Conservation (phyloP, 2,888 invertebrate species). For the Cyclophora punctaria region DNA sequence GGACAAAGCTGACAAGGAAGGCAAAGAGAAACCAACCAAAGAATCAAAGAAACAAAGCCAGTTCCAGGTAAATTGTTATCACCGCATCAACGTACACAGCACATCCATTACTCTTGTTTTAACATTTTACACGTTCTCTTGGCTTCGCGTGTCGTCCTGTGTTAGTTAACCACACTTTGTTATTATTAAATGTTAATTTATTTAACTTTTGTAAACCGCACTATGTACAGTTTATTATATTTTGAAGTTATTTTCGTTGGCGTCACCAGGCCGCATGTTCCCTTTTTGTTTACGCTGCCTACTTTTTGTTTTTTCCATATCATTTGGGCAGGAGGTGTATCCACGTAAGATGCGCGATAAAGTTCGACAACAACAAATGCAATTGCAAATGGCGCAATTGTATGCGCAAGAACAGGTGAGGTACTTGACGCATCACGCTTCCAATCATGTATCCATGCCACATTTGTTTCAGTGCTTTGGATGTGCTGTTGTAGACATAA, state of each 20-base stretch:
- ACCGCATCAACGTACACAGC: constrained; percentile 42
- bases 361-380: constrained; percentile 80
- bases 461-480: constrained; percentile 58
- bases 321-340: constrained; percentile 83
- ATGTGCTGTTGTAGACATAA: constrained; percentile 67
- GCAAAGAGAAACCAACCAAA: constrained; percentile 75
- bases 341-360: constrained; percentile 88
- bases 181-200: constrained; percentile 37
- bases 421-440: constrained; percentile 67
- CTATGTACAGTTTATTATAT: constrained; percentile 35
- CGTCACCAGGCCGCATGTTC: constrained; percentile 62
- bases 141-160: constrained; percentile 60
- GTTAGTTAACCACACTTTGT: constrained; percentile 53
- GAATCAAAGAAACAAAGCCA: constrained; percentile 78
- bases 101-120: constrained; percentile 61
- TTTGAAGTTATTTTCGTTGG: constrained; percentile 27
- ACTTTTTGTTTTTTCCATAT: constrained; percentile 75
- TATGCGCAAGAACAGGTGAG: constrained; percentile 74
- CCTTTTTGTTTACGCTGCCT: constrained; percentile 72
- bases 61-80: constrained; percentile 74
- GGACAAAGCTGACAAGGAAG: constrained; percentile 74
- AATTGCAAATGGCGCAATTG: constrained; percentile 76
- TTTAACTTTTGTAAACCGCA: constrained; percentile 41
- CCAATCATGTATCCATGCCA: constrained; percentile 41
- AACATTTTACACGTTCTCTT: constrained; percentile 36